phyloP scores from a whole-genome alignment of 2,888 invertebrate species.

The Drosophila seclusa region DNA sequence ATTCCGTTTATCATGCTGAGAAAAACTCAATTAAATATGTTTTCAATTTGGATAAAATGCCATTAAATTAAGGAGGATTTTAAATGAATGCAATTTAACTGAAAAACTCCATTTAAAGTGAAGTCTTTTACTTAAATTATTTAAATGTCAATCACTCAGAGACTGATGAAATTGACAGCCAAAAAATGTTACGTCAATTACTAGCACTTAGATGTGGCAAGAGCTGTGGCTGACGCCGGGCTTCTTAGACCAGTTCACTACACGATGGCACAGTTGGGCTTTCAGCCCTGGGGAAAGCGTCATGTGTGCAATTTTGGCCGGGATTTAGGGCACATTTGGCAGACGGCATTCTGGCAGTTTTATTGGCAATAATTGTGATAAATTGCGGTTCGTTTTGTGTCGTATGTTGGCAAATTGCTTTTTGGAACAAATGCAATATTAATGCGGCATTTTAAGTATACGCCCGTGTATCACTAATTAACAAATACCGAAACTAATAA shows the following conservation, averaged over 20 bases:
- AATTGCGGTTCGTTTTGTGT: constrained; percentile 46
- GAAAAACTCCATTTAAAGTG: neutral
- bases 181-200: constrained; percentile 15
- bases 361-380: constrained; percentile 71
- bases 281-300: neutral
- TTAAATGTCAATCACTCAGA: constrained; percentile 21
- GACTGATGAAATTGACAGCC: constrained; percentile 8
- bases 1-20: neutral
- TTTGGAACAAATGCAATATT: constrained; percentile 35
- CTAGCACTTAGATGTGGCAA: neutral
- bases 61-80: neutral
- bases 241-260: neutral
- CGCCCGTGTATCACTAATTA: constrained; percentile 9
- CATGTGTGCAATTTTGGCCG: constrained; percentile 5
- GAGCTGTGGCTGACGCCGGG: neutral
- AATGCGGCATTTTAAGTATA: constrained; percentile 33
- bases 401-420: constrained; percentile 24
- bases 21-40: neutral
- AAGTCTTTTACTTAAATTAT: constrained; percentile 8
- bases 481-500: constrained; percentile 9
- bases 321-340: constrained; percentile 26
- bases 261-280: constrained; percentile 13
- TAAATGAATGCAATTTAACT: neutral
- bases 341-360: constrained; percentile 6
- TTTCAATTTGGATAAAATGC: neutral